Evolutionary conservation across 1,140 invertebrate species (phyloP).

Genomic region (Paraescarpia echinospica): DNA sequence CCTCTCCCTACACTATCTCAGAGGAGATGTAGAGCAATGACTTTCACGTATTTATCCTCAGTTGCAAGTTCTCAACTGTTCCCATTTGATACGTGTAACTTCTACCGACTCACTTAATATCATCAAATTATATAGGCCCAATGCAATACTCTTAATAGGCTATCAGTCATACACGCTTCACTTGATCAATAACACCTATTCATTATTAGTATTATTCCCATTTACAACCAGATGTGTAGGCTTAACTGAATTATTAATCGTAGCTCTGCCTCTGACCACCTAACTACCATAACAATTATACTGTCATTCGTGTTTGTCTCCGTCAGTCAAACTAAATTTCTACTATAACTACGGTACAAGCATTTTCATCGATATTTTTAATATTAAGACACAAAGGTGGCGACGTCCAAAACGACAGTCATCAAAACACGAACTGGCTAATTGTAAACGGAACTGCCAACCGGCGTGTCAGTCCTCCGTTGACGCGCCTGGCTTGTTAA

Average conservation of each 20-base stretch:
- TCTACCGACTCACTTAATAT: not conserved
- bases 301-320: too few species aligned
- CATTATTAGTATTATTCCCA: not conserved
- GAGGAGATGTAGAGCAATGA: too few species aligned
- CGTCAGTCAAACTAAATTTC: too few species aligned
- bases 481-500: not conserved
- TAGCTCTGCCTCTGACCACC: not conserved
- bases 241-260: not conserved
- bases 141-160: not conserved
- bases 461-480: not conserved
- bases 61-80: too few species aligned
- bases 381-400: too few species aligned
- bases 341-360: too few species aligned
- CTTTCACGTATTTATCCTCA: too few species aligned
- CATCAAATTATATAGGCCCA: not conserved
- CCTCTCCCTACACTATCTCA: too few species aligned
- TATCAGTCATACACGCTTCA: not conserved
- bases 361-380: too few species aligned
- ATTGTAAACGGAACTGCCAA: not conserved
- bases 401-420: too few species aligned
- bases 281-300: too few species aligned
- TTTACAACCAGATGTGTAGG: not conserved
- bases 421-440: too few species aligned
- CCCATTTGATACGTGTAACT: not conserved
- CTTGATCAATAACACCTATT: not conserved